Evolutionary conservation across 2,888 invertebrate genomes (phyloP).

Genomic region (Morpho deidamia): DNA sequence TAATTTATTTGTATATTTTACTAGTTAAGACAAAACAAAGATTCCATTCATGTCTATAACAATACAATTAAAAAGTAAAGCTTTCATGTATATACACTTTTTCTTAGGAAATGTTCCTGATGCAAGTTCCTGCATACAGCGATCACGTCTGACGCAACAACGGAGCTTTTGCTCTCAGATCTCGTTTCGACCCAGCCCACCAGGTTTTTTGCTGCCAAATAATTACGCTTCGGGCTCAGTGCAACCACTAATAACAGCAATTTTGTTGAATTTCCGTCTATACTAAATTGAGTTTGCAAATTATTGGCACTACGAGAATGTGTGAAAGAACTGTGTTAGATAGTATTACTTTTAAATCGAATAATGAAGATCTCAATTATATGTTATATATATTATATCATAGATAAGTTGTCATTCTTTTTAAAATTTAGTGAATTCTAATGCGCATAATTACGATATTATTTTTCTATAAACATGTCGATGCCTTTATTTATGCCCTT

Average conservation of each 20-base stretch:
- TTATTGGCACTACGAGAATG: neutral
- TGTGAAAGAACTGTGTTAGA: neutral
- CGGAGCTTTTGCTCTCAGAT: slow-evolving; percentile 38
- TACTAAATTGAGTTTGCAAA: slow-evolving; percentile 6
- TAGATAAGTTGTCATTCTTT: no score
- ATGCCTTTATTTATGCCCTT: no score
- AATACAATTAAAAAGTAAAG: no score
- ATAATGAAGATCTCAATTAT: neutral
- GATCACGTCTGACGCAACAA: slow-evolving; percentile 51
- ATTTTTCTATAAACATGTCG: no score
- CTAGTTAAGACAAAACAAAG: no score
- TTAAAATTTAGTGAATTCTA: no score
- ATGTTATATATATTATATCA: neutral
- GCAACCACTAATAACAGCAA: slow-evolving; percentile 14
- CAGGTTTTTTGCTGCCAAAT: slow-evolving; percentile 25
- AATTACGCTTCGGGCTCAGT: slow-evolving; percentile 20
- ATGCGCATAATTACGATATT: no score
- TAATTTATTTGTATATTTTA: no score
- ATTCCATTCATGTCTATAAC: no score
- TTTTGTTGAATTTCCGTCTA: slow-evolving; percentile 13
- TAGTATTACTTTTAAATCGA: neutral
- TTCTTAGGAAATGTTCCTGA: slow-evolving; percentile 26
- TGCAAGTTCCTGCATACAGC: slow-evolving; percentile 34
- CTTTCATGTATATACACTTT: neutral
- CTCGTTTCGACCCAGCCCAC: slow-evolving; percentile 25